These are phyloP conservation scores for Cyprinodon variegatus DNA, from an alignment of 2,113 vertebrate genomes.

Conservation along the genomic window DNA sequence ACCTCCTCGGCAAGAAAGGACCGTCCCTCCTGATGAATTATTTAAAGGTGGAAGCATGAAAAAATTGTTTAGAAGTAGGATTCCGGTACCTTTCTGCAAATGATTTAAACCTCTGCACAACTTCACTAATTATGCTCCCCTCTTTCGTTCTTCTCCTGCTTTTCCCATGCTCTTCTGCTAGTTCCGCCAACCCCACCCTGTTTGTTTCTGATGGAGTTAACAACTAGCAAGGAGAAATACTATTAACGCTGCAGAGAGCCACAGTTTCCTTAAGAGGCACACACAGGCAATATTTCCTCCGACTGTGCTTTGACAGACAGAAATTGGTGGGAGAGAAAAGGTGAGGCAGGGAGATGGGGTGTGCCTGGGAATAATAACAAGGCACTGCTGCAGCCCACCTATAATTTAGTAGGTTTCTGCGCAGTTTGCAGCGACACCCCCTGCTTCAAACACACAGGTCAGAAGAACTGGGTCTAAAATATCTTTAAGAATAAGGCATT, in stretches of 20 bases:
- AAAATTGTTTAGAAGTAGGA: slow-evolving; percentile 20
- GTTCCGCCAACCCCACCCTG: slow-evolving; percentile 8
- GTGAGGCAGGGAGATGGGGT: slow-evolving; percentile 43
- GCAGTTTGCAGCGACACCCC: slow-evolving; percentile 29
- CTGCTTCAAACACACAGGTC: slow-evolving; percentile 40
- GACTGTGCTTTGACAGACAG: slow-evolving; percentile 40
- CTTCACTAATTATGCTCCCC: slow-evolving; percentile 57
- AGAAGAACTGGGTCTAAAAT: slow-evolving; percentile 27
- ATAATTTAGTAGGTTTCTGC: slow-evolving; percentile 36
- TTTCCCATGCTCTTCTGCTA: slow-evolving; percentile 42
- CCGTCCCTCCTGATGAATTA: slow-evolving; percentile 67
- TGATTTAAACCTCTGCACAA: slow-evolving; percentile 40
- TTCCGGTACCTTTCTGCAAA: slow-evolving; percentile 53
- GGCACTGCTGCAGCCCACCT: slow-evolving; percentile 46
- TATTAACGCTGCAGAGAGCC: slow-evolving; percentile 66
- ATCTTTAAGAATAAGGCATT: slow-evolving; percentile 27
- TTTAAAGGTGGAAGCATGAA: slow-evolving; percentile 60
- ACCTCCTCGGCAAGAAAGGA: slow-evolving; percentile 66
- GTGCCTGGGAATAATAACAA: slow-evolving; percentile 51
- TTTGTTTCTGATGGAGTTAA: slow-evolving; percentile 41
- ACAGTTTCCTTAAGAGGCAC: slow-evolving; percentile 53
- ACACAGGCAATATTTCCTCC: slow-evolving; percentile 34
- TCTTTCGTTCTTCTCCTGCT: slow-evolving; percentile 11
- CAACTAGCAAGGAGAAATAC: slow-evolving; percentile 66
- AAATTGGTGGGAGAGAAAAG: slow-evolving; percentile 38